Evolutionary conservation across 2,797 vertebrate genomes (phyloP), one percentile per base, ranked within the genome.

Genomic region (Amblyopsis hoosieri): DNA sequence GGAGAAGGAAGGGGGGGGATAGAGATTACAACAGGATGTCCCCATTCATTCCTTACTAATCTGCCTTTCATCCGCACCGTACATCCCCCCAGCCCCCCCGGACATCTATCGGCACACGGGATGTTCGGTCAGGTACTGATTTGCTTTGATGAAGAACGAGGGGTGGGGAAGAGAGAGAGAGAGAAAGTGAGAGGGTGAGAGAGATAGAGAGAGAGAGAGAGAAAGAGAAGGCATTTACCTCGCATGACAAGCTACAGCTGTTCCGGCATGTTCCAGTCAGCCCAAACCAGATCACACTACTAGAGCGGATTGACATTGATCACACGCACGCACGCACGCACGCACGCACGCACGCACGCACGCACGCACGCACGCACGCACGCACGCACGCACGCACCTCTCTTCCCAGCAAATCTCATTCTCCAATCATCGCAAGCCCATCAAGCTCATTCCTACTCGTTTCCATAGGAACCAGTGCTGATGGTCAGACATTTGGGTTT

Each of bases 1-100:
- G 60, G 65, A 1, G 17, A 17, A 17, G 17, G 17, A 17, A 69
- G 72, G 56, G 57, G 65, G 69, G 57, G 75, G 61, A 62, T 31
- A 71, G 67, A 75, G 79, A 91, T 90, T 91, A 89, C 72, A 73
- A 69, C 89, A 90, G 88, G 90, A 91, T 85, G 85, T 89, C 82
- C 78, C 60, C 78, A 80, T 87, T 89, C 81, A 89, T 89, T 86
- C 82, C 71, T 67, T 71, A 84, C 70, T 91, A 91, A 92, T 91
- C 90, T 84, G 78, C 76, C 83, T 85, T 80, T 83, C 85, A 84
- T 83, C 82, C 83, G 71, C 63, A 6, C 12, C 57, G 54, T 73
- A 61, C 64, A 69, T 75, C 17, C 54, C 64, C 67, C 82, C 85
- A 87, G 64, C 42, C 67, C 51, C 57, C 67, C 72, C 70, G 64